Evolutionary conservation across 2,797 vertebrate genomes (phyloP).

Genomic region (Eremophila alpestris): DNA sequence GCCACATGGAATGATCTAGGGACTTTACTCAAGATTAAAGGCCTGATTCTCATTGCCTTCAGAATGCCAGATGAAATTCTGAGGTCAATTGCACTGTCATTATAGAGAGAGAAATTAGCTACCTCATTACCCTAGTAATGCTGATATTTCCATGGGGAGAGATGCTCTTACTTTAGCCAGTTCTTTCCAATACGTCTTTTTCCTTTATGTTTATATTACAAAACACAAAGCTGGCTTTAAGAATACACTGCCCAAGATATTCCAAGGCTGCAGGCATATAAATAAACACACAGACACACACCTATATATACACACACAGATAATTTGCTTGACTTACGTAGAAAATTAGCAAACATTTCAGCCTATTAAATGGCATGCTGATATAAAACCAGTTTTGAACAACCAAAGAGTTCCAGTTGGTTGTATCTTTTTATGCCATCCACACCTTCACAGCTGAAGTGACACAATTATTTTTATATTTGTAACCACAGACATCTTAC

Average conservation of each 20-base stretch:
- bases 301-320: rapidly evolving
- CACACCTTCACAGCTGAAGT: neutral
- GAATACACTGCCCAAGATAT: neutral
- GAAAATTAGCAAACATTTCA: neutral
- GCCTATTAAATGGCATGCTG: neutral
- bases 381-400: neutral
- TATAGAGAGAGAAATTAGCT: conserved; percentile 48
- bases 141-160: conserved; percentile 31
- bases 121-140: conserved; percentile 57
- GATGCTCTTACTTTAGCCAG: neutral
- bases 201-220: neutral
- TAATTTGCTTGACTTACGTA: neutral
- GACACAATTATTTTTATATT: neutral
- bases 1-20: neutral
- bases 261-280: neutral
- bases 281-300: neutral
- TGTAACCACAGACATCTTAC: neutral
- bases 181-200: neutral
- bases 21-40: conserved; percentile 1
- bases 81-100: conserved; percentile 40
- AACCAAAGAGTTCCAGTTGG: neutral
- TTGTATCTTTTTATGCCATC: neutral
- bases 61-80: neutral
- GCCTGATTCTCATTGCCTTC: neutral
- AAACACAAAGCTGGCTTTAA: neutral